Evolutionary conservation across 2,797 vertebrate genomes (phyloP), one percentile per base, ranked within the genome.

Genomic region (Arnoldichthys spilopterus): DNA sequence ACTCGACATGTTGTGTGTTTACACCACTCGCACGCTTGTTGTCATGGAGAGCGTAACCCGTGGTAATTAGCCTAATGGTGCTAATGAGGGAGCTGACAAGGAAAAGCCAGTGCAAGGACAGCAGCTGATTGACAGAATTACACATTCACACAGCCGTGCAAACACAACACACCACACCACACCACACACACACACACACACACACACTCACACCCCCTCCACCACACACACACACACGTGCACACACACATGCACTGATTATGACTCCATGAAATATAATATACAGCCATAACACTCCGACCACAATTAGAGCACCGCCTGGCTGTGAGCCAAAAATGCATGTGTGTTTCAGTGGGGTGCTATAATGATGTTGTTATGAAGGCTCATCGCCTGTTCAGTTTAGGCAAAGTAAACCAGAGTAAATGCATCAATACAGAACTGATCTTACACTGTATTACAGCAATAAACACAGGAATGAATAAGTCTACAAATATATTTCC

Each of bases 1-100:
- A 76, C 40, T 75, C 82, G 68, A 82, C 77, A 82, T 73, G 83
- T 78, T 78, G 72, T 82, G 80, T 85, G 85, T 85, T 86, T 86
- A 83, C 84, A 77, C 32, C 82, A 77, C 76, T 84, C 84, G 66
- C 74, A 82, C 80, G 74, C 74, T 72, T 78, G 82, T 82, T 84
- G 80, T 80, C 85, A 79, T 79, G 68, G 87, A 78, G 88, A 87
- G 89, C 82, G 40, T 81, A 90, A 86, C 87, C 84, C 80, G 82
- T 86, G 88, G 88, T 90, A 89, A 89, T 88, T 90, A 86, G 83
- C 91, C 91, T 93, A 91, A 87, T 89, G 84, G 84, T 86, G 83
- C 86, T 93, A 92, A 93, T 93, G 92, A 93, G 92, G 87, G 85
- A 91, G 90, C 91, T 90, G 87, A 89, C 88, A 91, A 82, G 85